phyloP scores from a whole-genome alignment of 2,797 vertebrate genomes.

The Phoebastria nigripes region DNA sequence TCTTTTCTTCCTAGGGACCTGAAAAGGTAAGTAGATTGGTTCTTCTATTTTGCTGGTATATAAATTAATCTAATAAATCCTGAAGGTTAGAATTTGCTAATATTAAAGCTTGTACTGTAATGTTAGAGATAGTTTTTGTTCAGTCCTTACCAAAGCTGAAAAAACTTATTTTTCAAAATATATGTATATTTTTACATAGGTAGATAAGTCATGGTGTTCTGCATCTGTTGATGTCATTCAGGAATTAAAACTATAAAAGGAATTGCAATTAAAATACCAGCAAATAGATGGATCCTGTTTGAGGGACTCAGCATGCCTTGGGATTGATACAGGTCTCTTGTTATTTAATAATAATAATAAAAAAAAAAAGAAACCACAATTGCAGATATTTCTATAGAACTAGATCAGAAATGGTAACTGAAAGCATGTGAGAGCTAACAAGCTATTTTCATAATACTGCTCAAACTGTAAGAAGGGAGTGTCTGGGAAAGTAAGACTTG shows the following conservation, averaged over 20 bases:
- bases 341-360: not conserved
- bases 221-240: not conserved
- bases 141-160: not conserved
- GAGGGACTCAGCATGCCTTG: not conserved
- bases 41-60: not conserved
- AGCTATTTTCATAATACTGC: not conserved
- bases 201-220: not conserved
- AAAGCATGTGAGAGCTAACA: not conserved
- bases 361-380: not conserved
- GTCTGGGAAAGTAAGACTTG: slow-evolving; percentile 61
- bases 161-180: not conserved
- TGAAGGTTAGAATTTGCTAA: not conserved
- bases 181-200: not conserved
- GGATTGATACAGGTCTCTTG: not conserved
- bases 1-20: not conserved
- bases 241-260: not conserved
- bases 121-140: not conserved
- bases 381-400: not conserved
- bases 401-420: not conserved
- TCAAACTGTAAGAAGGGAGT: slow-evolving; percentile 53
- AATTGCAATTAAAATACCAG: not conserved
- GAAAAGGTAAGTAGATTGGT: slow-evolving; percentile 31
- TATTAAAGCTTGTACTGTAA: not conserved
- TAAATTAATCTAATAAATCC: not conserved
- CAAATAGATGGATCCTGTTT: not conserved